Conservation (phyloP, 2,797 vertebrate genomes). For the Chloroceryle inda region DNA sequence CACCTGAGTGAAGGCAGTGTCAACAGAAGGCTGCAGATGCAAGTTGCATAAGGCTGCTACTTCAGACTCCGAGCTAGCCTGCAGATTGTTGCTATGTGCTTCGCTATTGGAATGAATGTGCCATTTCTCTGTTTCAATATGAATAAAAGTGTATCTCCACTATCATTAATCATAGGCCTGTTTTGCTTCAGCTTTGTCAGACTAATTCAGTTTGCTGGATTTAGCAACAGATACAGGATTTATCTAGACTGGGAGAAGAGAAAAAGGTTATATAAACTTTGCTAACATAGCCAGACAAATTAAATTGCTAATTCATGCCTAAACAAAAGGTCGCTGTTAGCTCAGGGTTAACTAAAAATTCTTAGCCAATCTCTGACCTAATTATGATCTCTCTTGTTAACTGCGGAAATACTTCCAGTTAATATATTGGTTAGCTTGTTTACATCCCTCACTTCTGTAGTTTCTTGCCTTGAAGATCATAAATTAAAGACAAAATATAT, state of each 20-base stretch:
- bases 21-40: fast-evolving
- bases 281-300: neutral
- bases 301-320: neutral
- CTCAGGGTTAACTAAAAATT: slow-evolving; percentile 31
- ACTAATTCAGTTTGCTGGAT: neutral
- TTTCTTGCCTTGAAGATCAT: slow-evolving; percentile 12
- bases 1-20: neutral
- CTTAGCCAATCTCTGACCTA: slow-evolving; percentile 17
- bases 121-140: neutral
- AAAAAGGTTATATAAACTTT: slow-evolving; percentile 48
- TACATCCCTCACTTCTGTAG: neutral
- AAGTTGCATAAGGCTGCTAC: neutral
- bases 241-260: neutral
- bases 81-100: neutral
- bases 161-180: slow-evolving; percentile 14
- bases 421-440: neutral
- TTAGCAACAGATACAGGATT: neutral
- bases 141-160: neutral
- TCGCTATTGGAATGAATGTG: neutral
- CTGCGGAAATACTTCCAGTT: neutral
- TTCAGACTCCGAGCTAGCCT: neutral
- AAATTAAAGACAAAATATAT: slow-evolving; percentile 21
- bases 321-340: slow-evolving; percentile 30
- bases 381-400: slow-evolving; percentile 40
- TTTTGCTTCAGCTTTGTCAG: slow-evolving; percentile 39